Conservation (phyloP, 2,888 invertebrate genomes). For the Drosophila merina region DNA sequence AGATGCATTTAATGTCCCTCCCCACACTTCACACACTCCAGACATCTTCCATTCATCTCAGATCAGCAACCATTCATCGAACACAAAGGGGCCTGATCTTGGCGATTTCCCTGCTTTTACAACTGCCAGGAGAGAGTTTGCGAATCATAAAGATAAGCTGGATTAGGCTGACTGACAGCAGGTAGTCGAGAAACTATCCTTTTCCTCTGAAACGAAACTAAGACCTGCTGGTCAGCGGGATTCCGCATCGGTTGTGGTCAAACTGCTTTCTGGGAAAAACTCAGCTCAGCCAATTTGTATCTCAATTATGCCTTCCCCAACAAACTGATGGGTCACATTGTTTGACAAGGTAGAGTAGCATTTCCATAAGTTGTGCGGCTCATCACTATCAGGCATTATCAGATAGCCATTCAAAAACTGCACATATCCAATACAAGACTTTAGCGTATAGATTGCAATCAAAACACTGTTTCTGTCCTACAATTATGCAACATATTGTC, state of each 20-base stretch:
- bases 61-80: constrained; percentile 27
- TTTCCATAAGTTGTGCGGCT: constrained; percentile 23
- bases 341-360: constrained; percentile 30
- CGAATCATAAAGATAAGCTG: constrained; percentile 16
- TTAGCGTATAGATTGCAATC: neutral
- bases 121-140: constrained; percentile 14
- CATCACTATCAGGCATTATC: neutral
- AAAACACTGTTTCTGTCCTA: neutral
- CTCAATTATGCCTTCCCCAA: constrained; percentile 31
- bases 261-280: constrained; percentile 29
- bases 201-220: neutral
- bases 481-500: constrained; percentile 6
- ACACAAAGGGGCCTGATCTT: constrained; percentile 7
- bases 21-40: constrained; percentile 13
- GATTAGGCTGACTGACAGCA: neutral
- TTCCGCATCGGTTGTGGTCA: constrained; percentile 10
- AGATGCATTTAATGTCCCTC: constrained; percentile 33
- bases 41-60: constrained; percentile 14
- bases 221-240: constrained; percentile 5
- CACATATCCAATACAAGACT: neutral
- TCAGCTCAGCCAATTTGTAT: constrained; percentile 27
- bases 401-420: too few relatives aligned
- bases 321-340: constrained; percentile 21
- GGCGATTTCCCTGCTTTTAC: constrained; percentile 5
- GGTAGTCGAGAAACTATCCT: neutral